These are phyloP conservation scores for Pogonomyrmex barbatus DNA, from an alignment of 1,140 invertebrate genomes.

Conservation along the genomic window DNA sequence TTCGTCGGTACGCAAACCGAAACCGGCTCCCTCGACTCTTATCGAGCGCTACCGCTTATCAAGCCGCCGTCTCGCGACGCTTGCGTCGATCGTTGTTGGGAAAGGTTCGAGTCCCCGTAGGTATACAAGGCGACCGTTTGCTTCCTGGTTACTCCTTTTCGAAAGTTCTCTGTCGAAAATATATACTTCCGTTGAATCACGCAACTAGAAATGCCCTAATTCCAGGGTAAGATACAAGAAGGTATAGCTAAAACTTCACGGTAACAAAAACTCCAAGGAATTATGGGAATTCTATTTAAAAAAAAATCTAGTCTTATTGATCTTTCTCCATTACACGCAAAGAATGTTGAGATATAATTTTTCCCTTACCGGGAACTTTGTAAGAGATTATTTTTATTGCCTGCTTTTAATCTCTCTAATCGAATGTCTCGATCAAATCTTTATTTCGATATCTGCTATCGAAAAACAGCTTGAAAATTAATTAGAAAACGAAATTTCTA, in stretches of 20 bases:
- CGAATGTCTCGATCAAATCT: not conserved
- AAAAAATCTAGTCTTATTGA: not conserved
- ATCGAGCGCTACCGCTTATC: constrained; percentile 50
- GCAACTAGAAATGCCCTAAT: no score
- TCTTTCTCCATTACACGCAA: not conserved
- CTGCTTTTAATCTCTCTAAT: not conserved
- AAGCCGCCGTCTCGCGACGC: constrained; percentile 26
- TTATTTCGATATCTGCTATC: not conserved
- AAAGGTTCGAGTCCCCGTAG: constrained; percentile 8
- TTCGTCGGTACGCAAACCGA: constrained; percentile 32
- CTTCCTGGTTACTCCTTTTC: not conserved
- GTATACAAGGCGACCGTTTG: not conserved
- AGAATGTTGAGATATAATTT: not conserved
- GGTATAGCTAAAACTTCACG: not conserved
- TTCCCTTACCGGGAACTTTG: not conserved
- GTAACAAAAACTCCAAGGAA: no score
- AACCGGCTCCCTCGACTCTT: constrained; percentile 31
- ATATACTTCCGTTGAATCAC: no score
- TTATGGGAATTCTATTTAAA: not conserved
- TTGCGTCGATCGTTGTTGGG: constrained; percentile 42
- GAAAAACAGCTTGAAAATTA: not conserved
- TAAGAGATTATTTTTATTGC: not conserved
- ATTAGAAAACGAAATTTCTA: not conserved
- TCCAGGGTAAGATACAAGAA: not conserved
- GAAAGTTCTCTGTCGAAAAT: not conserved